Conservation (phyloP, 2,113 vertebrate species). For the Leucopternis melanops region DNA sequence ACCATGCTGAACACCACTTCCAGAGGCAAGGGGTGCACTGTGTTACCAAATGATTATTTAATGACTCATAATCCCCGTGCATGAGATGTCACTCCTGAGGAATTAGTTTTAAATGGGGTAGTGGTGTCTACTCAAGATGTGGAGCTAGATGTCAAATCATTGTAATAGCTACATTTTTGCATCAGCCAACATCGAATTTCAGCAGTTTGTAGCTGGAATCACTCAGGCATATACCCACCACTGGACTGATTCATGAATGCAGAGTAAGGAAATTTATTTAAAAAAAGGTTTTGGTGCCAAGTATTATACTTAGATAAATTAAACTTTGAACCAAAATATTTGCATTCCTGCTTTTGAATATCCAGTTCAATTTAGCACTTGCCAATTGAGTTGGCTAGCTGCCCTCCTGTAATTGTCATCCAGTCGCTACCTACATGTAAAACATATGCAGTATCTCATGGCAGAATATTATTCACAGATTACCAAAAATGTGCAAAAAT, state of each 20-base stretch:
- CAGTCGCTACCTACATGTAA: not conserved
- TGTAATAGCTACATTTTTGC: not conserved
- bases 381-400: not conserved
- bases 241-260: not conserved
- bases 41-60: constrained; percentile 43
- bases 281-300: not conserved
- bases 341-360: not conserved
- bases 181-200: not conserved
- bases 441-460: not conserved
- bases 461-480: not conserved
- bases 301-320: not conserved
- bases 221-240: not conserved
- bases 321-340: constrained; percentile 46
- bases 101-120: constrained; percentile 30
- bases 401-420: not conserved
- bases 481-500: not conserved
- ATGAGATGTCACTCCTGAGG: constrained; percentile 20
- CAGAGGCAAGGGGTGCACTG: not conserved
- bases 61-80: constrained; percentile 33
- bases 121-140: constrained; percentile 1
- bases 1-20: not conserved
- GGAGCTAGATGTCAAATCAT: constrained; percentile 11
- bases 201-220: not conserved
- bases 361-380: not conserved
- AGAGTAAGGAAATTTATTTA: not conserved